Base-by-base conservation (phyloP, 2,113 vertebrate genomes). In the Tachysurus fulvidraco region DNA sequence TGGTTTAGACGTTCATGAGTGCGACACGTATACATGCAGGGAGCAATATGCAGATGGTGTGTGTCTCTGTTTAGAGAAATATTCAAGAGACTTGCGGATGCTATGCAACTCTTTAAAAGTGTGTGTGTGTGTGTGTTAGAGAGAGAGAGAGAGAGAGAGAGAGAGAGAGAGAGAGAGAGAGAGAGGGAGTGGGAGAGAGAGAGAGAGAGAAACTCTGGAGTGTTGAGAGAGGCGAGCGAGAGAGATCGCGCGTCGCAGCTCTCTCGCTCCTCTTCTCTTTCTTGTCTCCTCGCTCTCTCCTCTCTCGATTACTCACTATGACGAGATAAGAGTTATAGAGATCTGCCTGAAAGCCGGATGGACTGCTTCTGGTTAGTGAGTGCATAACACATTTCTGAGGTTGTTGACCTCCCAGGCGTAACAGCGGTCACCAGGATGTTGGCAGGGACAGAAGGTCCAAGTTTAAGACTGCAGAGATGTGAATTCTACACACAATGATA, bases 401-500 rank as follows among this genome's bases (percentile, higher is more conserved):
- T 86, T 85, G 69, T 54, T 88, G 90, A 90, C 87, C 90, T 82
- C 77, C 6, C 60, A 82, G 88, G 83, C 55, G 73, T 64, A 84
- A 78, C 55, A 55, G 83, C 83, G 94, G 95, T 95, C 95, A 95
- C 92, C 94, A 96, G 96, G 96, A 97, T 96, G 94, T 91, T 92
- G 93, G 91, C 85, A 74, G 86, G 94, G 93, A 96, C 94, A 95
- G 94, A 96, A 96, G 93, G 95, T 95, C 94, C 90, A 93, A 95
- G 95, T 91, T 94, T 88, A 95, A 92, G 94, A 96, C 95, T 93
- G 89, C 90, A 82, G 88, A 86, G 90, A 93, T 93, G 80, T 86
- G 93, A 90, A 90, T 94, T 93, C 92, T 92, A 91, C 94, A 95
- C 88, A 94, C 82, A 89, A 93, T 91, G 90, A 84, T 91, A 91